Base-by-base conservation (phyloP, 2,113 vertebrate genomes). In the Todiramphus saurophagus region DNA sequence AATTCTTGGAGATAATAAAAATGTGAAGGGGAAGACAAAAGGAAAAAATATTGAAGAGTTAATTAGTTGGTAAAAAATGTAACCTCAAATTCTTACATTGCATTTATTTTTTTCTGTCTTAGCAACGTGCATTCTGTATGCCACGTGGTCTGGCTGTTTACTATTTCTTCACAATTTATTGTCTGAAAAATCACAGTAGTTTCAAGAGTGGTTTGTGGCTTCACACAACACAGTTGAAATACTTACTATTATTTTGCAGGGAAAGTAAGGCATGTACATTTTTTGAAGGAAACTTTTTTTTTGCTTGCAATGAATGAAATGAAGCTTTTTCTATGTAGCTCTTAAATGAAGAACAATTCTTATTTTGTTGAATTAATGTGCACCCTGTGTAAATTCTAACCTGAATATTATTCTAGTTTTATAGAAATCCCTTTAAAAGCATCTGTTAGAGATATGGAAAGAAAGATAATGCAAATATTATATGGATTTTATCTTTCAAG, bases 201-300 rank as follows among this genome's bases (percentile, higher is more conserved):
- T 97, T 96, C 91, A 95, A 87, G 73, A 97, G 75, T 68, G 66
- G 86, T 96, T 96, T 97, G 92, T 97, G 94, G 92, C 53, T 94
- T 97, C 87, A 91, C 83, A 88, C 80, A 96, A 58, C 87, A 72
- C 41, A 59, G 59, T 96, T 92, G 64, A 92, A 96, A 89, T 93
- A 68, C 58, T 95, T 95, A 83, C 19, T 89, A 15, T 93, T 93
- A 44, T 91, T 96, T 95, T 94, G 60, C 96, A 84, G 86, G 85
- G 64, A 89, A 95, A 94, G 93, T 92, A 88, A 96, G 90, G 69
- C 70, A 83, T 92, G 74, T 75, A 66, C 43, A n/a, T 80, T 97
- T 97, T 93, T 92, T 93, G 93, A 96, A 96, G 46, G 41, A 84
- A 90, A 21, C 20, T 68, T 81, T 95, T 73, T 81, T 95, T 62